A percentile compares a stretch with the other conserved stretches of the same genome.
Evolutionary conservation across 1,140 invertebrate species (phyloP).

Genomic region (Kradibia gibbosae): DNA sequence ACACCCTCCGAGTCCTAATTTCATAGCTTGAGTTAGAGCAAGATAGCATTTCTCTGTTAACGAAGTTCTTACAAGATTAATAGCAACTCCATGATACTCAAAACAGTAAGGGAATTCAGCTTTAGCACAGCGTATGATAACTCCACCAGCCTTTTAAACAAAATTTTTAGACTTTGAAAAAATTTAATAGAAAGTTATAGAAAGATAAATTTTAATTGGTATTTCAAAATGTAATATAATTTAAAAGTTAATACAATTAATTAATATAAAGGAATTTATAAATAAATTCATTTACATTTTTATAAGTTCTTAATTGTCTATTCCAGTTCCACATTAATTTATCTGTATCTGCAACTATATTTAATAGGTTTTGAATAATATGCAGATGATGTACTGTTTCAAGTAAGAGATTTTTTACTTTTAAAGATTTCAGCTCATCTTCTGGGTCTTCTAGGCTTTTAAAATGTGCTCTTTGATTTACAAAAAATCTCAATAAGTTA

Average conservation of each 20-base stretch:
- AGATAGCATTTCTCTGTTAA: slow-evolving; percentile 97
- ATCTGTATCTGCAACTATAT: slow-evolving; percentile 60
- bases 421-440: slow-evolving; percentile 72
- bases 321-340: slow-evolving; percentile 88
- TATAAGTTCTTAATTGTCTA: slow-evolving; percentile 86
- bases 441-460: slow-evolving; percentile 65
- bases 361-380: slow-evolving; percentile 85
- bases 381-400: slow-evolving; percentile 94
- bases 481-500: slow-evolving; percentile 65
- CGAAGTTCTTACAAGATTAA: slow-evolving; percentile 91
- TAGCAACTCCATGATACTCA: slow-evolving; percentile 95
- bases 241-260: too few species aligned
- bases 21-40: slow-evolving; percentile 95
- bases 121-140: slow-evolving; percentile 84
- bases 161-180: too few species aligned
- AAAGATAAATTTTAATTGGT: too few species aligned
- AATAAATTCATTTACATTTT: slow-evolving; percentile 54
- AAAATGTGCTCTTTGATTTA: slow-evolving; percentile 63
- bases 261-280: too few species aligned
- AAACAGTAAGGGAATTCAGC: slow-evolving; percentile 96
- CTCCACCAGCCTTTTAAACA: slow-evolving; percentile 67
- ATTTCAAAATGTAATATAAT: too few species aligned
- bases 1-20: slow-evolving; percentile 97
- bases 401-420: slow-evolving; percentile 83
- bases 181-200: too few species aligned